phyloP scores from a whole-genome alignment of 2,888 invertebrate species.

The Andrena bicolor region DNA sequence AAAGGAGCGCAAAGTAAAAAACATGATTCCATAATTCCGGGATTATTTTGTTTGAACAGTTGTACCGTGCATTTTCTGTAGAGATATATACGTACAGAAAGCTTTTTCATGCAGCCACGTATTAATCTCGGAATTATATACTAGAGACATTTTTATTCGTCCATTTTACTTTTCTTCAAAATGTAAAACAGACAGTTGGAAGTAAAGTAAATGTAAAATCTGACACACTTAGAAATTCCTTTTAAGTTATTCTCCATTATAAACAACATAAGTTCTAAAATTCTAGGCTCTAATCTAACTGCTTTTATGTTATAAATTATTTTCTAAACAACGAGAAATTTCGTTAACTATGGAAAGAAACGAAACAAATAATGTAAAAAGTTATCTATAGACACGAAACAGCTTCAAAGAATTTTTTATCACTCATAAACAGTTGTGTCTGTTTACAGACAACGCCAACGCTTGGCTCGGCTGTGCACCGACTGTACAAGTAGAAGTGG shows the following conservation, averaged over 20 bases:
- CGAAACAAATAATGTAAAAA: not conserved
- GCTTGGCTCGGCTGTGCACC: not conserved
- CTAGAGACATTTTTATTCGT: conserved; percentile 1
- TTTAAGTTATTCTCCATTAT: not conserved
- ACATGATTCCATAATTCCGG: not conserved
- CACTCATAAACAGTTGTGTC: conserved; percentile 12
- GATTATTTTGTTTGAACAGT: conserved; percentile 4
- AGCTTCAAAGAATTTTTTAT: not conserved
- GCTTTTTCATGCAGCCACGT: not conserved
- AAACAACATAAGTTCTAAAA: not conserved
- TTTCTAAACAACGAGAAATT: not conserved
- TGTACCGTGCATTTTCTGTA: not conserved
- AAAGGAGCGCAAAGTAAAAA: not conserved
- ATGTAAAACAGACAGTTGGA: not conserved
- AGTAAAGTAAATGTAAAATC: not conserved
- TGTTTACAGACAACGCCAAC: conserved; percentile 24
- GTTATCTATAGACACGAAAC: not conserved
- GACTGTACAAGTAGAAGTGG: conserved; percentile 25
- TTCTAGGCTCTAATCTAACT: too few species aligned
- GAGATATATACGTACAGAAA: not conserved
- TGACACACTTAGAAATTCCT: not conserved
- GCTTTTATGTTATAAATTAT: not conserved
- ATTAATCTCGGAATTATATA: conserved; percentile 1
- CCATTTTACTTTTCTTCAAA: not conserved
- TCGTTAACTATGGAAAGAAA: not conserved